Conservation (phyloP, 2,888 invertebrate genomes). For the Platerodrilus igneus region DNA sequence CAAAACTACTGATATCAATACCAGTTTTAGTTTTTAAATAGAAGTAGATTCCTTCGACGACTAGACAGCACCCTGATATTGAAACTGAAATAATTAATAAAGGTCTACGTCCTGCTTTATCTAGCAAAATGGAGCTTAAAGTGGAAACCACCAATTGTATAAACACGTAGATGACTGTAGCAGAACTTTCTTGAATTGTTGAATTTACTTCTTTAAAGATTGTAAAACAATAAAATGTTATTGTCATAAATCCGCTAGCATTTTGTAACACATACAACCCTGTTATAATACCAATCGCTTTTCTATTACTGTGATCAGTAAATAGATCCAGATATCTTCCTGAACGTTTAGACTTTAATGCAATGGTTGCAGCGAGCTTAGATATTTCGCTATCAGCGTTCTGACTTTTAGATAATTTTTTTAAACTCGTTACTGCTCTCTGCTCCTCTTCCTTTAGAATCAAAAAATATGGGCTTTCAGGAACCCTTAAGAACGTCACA, state of each 20-base stretch:
- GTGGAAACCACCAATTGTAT: constrained; percentile 55
- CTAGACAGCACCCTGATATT: constrained; percentile 41
- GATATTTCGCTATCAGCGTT: constrained; percentile 49
- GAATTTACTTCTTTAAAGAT: constrained; percentile 53
- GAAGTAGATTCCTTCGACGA: constrained; percentile 45
- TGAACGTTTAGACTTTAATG: constrained; percentile 42
- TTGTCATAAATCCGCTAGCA: constrained; percentile 57
- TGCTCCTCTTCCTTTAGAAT: constrained; percentile 42
- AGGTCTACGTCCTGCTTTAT: constrained; percentile 59
- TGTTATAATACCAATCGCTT: constrained; percentile 57
- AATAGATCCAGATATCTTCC: constrained; percentile 52
- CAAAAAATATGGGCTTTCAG: constrained; percentile 57
- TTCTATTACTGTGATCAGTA: constrained; percentile 53
- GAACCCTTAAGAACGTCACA: constrained; percentile 56
- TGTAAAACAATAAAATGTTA: constrained; percentile 55
- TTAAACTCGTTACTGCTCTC: constrained; percentile 52
- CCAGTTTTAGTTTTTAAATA: constrained; percentile 40
- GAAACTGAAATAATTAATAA: constrained; percentile 54
- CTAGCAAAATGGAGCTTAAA: constrained; percentile 54
- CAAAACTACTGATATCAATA: constrained; percentile 33
- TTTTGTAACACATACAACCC: constrained; percentile 58
- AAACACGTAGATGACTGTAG: constrained; percentile 53
- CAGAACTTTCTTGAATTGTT: constrained; percentile 49
- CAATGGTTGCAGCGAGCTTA: constrained; percentile 30
- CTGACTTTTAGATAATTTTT: constrained; percentile 52